Evolutionary conservation across 2,888 invertebrate genomes (phyloP), one percentile per base, ranked within the genome.

Genomic region (Julus scanicus): DNA sequence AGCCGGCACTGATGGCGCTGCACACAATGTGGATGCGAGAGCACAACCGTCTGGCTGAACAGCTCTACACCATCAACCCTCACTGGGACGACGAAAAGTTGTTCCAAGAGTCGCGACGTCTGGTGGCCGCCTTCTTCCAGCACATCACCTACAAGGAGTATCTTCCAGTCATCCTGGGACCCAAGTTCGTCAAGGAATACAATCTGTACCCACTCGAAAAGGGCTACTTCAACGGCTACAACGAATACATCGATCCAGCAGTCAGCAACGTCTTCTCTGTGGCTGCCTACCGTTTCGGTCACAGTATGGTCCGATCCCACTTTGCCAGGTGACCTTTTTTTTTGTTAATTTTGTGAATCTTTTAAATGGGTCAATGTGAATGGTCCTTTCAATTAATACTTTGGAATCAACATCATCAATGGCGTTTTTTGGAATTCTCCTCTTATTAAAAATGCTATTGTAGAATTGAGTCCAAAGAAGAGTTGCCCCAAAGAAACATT

Each of bases 321-420:
- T 89, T 89, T 71, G 87, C 88, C 48, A 86, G 89, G 89, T 89
- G 17, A 88, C 48, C 0, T 1, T 4, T 40, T 96, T 97, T 91
- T 97, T 98, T 90, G 96, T 96, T 96, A 93, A 37, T 20, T 8
- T 40, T 20, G 20, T 8, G n/a, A n/a, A n/a, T 44, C 6, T 44
- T 44, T 8, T 0, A 8, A 5, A 2, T 44, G 44, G 0, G 1
- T 44, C 44, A 44, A 44, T 44, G 8, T 1, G 29, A 29, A 29
- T 29, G 29, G 29, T 29, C 29, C 29, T 29, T 29, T 29, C 29
- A 29, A 29, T 29, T 29, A 29, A 29, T 29, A 29, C 29, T 29
- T 29, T 29, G 29, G 29, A 29, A 29, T 29, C 29, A 29, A 29
- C 29, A 29, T 29, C 29, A 29, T 1, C 29, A 29, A 29, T 29